Evolutionary conservation across 2,113 vertebrate species (phyloP).

Genomic region (Terrapene triunguis): DNA sequence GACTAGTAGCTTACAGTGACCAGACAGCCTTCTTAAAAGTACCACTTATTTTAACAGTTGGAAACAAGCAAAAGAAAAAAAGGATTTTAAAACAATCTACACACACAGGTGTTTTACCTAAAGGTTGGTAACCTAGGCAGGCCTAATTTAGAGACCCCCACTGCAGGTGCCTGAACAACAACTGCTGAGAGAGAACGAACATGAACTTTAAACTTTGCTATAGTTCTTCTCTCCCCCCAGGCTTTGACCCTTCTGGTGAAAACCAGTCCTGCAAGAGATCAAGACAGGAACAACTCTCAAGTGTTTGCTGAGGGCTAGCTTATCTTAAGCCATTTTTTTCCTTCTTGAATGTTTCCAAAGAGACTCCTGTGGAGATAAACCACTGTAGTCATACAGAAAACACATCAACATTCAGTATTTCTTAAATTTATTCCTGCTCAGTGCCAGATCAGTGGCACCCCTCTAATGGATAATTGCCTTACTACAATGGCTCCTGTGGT

Average conservation of each 20-base stretch:
- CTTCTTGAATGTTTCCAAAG: not conserved
- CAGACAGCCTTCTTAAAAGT: not conserved
- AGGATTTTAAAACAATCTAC: not conserved
- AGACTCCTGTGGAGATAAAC: not conserved
- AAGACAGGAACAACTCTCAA: not conserved
- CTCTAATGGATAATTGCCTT: not conserved
- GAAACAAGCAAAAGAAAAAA: not conserved
- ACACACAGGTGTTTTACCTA: not conserved
- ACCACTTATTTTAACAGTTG: not conserved
- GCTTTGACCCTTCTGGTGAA: not conserved
- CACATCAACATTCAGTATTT: not conserved
- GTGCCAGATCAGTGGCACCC: not conserved
- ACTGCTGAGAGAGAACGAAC: not conserved
- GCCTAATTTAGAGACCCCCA: not conserved
- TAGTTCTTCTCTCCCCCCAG: not conserved
- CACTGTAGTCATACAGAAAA: not conserved
- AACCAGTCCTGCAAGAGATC: not conserved
- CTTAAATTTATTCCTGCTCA: not conserved
- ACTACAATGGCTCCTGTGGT: not conserved
- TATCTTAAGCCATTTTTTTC: not conserved
- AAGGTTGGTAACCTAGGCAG: not conserved
- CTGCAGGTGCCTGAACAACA: not conserved
- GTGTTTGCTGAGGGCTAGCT: not conserved
- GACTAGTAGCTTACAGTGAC: not conserved
- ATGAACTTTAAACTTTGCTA: not conserved